phyloP scores from a whole-genome alignment of 2,888 invertebrate genomes.

The Mimumesa dahlbomi region DNA sequence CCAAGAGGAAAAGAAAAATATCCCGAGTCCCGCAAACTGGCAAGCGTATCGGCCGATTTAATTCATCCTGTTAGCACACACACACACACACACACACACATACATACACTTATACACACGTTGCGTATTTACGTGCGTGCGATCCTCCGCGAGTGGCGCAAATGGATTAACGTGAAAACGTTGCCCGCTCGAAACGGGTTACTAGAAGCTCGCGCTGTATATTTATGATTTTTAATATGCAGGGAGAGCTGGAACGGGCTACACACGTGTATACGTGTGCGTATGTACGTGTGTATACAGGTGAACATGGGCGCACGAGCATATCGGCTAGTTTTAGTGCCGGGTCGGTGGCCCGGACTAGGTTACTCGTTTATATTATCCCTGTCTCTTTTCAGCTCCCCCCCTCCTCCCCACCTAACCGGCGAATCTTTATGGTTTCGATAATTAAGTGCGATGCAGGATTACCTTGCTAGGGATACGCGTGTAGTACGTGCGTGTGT shows the following conservation, averaged over 20 bases:
- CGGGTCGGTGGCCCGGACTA: conserved; percentile 30
- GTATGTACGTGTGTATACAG: neutral
- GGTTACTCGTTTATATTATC: conserved; percentile 29
- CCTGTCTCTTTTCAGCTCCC: neutral
- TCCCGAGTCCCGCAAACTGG: conserved; percentile 8
- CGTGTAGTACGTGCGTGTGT: neutral
- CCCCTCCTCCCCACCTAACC: neutral
- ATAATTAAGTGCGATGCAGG: conserved; percentile 33
- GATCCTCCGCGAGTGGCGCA: neutral
- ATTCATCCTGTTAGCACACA: conserved; percentile 38
- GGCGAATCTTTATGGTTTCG: conserved; percentile 21
- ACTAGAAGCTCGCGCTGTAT: conserved; percentile 9
- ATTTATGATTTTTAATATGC: conserved; percentile 27
- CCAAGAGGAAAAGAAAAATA: conserved; percentile 20
- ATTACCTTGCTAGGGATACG: conserved; percentile 1
- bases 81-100: too few relatives aligned
- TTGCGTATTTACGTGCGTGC: too few relatives aligned
- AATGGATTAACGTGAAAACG: conserved; percentile 33
- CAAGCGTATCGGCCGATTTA: conserved; percentile 46
- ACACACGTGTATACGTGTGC: neutral
- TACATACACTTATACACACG: too few relatives aligned
- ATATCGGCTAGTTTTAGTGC: conserved; percentile 34
- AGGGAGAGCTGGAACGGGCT: conserved; percentile 14
- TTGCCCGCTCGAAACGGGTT: conserved; percentile 10
- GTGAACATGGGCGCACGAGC: conserved; percentile 5